These are phyloP conservation scores for Andricus curvator DNA, from an alignment of 2,888 invertebrate genomes.

Conservation along the genomic window DNA sequence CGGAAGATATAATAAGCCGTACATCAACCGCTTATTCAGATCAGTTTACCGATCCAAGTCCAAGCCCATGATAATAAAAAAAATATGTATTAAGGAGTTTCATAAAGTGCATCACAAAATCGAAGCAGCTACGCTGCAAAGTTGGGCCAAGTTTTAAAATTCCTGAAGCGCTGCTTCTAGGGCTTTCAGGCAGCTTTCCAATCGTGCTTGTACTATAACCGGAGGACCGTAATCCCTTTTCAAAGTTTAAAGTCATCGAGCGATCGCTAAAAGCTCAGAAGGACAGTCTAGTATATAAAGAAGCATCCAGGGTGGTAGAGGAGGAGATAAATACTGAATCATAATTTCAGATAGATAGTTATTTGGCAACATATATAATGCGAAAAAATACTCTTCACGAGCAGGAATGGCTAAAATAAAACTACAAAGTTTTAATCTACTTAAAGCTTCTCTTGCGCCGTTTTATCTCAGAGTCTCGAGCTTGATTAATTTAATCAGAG, in stretches of 20 bases:
- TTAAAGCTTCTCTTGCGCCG: background rate
- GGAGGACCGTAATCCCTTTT: conserved; percentile 31
- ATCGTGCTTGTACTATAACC: conserved; percentile 44
- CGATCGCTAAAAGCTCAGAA: conserved; percentile 30
- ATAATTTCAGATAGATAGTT: background rate
- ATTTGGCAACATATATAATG: background rate
- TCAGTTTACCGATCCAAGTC: background rate
- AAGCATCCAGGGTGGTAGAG: background rate
- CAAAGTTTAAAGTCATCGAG: conserved; percentile 36
- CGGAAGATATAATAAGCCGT: background rate
- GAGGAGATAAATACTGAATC: conserved; percentile 7
- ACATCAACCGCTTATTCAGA: background rate
- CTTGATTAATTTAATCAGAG: conserved; percentile 3
- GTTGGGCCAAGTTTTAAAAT: conserved; percentile 59
- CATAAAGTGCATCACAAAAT: conserved; percentile 41
- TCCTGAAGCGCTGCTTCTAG: conserved; percentile 47
- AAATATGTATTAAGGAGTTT: conserved; percentile 44
- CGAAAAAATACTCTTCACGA: background rate
- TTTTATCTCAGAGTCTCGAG: background rate
- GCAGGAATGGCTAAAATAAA: background rate
- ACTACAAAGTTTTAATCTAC: background rate
- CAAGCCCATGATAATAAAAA: conserved; percentile 46
- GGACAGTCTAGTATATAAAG: conserved; percentile 29
- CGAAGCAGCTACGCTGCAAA: conserved; percentile 43
- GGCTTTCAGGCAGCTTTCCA: conserved; percentile 43